phyloP scores from a whole-genome alignment of 2,888 invertebrate species.

The Chromoteleia sp. region DNA sequence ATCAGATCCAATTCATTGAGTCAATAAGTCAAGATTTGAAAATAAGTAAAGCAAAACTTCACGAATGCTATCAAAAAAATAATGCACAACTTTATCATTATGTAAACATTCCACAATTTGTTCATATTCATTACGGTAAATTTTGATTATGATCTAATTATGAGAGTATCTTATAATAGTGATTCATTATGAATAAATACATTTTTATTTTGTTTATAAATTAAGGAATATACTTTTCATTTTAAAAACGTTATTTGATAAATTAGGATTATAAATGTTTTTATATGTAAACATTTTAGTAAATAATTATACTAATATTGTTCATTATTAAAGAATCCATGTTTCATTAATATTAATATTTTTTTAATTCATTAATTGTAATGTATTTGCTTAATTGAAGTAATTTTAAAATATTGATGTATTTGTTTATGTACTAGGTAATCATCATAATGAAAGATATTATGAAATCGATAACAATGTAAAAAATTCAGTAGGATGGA shows the following conservation, averaged over 20 bases:
- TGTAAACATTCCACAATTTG: not conserved
- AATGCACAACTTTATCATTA: not conserved
- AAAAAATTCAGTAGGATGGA: not conserved
- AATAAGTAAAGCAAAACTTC: constrained; percentile 6
- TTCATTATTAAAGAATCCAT: no score
- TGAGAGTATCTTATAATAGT: no score
- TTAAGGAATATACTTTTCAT: not conserved
- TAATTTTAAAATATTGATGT: no score
- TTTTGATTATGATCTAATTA: not conserved
- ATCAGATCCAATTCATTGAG: constrained; percentile 31
- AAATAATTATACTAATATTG: no score
- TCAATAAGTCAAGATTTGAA: constrained; percentile 33
- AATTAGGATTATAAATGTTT: no score
- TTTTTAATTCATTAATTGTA: no score
- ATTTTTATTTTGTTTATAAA: no score
- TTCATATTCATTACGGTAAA: not conserved
- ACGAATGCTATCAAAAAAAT: not conserved
- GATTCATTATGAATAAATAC: no score
- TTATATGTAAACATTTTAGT: no score
- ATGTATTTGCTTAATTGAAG: no score
- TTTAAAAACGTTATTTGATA: not conserved
- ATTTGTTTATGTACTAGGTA: not conserved
- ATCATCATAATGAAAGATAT: not conserved
- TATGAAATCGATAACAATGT: no score
- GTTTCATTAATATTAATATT: no score